A percentile compares a stretch with the other conserved stretches of the same genome.
These are phyloP conservation scores for Epinotia brunnichana DNA, from an alignment of 2,888 invertebrate genomes.

Conservation along the genomic window DNA sequence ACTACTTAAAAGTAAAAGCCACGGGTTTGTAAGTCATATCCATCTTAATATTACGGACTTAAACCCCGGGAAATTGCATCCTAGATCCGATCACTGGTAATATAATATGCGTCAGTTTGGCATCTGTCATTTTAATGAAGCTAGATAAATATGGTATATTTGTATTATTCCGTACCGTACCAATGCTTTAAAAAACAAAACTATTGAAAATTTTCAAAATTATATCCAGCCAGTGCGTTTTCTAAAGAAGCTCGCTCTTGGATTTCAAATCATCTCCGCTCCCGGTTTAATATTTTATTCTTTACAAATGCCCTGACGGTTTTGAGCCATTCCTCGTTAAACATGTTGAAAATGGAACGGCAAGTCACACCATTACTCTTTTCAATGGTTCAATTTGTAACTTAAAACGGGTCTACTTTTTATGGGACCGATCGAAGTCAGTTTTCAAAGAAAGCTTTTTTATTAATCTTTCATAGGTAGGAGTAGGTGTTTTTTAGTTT, in stretches of 20 bases:
- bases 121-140: too few species aligned
- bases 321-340: constrained; percentile 38
- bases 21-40: too few species aligned
- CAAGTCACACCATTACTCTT: constrained; percentile 41
- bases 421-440: constrained; percentile 32
- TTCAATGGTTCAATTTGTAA: constrained; percentile 44
- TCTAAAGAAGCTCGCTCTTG: constrained; percentile 50
- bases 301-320: constrained; percentile 66
- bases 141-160: too few species aligned
- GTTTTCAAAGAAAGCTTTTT: constrained; percentile 29
- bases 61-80: too few species aligned
- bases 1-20: too few species aligned
- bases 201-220: background rate
- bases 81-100: too few species aligned
- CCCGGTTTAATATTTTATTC: constrained; percentile 72
- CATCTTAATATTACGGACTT: too few species aligned
- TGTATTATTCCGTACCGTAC: too few species aligned
- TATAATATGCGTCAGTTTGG: too few species aligned
- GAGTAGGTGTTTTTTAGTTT: background rate
- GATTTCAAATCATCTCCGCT: constrained; percentile 70
- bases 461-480: constrained; percentile 10
- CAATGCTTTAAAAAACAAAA: background rate
- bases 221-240: constrained; percentile 18
- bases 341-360: constrained; percentile 38
- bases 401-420: constrained; percentile 42